phyloP scores from a whole-genome alignment of 2,113 vertebrate genomes.

The Vulpes lagopus region DNA sequence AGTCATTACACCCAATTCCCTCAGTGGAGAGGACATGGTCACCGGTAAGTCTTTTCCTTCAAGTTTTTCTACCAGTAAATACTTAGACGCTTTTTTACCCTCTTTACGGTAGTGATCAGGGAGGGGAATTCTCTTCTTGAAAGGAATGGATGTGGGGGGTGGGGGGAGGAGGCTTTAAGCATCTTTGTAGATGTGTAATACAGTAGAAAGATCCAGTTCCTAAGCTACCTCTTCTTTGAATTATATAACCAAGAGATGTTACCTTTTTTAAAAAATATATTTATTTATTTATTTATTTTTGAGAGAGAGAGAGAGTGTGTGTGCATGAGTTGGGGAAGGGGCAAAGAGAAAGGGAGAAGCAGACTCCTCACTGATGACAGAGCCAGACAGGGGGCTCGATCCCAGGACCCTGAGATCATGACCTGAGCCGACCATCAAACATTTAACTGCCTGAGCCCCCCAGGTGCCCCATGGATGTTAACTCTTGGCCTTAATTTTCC shows the following conservation, averaged over 20 bases:
- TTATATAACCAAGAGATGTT: neutral
- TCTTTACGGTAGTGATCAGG: neutral
- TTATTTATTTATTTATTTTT: too few relatives aligned
- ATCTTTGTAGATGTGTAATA: neutral
- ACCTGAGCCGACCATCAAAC: too few relatives aligned
- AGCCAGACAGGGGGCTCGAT: too few relatives aligned
- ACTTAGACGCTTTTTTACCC: neutral
- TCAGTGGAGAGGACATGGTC: neutral
- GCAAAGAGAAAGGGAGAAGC: too few relatives aligned
- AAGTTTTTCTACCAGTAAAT: neutral
- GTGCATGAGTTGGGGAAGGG: too few relatives aligned
- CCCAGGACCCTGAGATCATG: too few relatives aligned
- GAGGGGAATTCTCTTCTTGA: neutral
- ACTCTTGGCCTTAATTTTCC: neutral
- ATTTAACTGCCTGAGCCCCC: too few relatives aligned
- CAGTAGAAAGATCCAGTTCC: neutral
- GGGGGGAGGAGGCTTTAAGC: neutral
- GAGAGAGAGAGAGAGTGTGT: too few relatives aligned
- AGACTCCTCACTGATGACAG: too few relatives aligned
- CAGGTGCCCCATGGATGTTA: neutral
- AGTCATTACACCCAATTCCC: slow-evolving; percentile 32
- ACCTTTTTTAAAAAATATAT: neutral
- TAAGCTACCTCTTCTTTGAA: neutral
- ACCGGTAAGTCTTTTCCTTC: neutral
- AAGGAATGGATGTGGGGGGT: neutral